phyloP scores from a whole-genome alignment of 2,797 vertebrate species.

The Trachurus trachurus region DNA sequence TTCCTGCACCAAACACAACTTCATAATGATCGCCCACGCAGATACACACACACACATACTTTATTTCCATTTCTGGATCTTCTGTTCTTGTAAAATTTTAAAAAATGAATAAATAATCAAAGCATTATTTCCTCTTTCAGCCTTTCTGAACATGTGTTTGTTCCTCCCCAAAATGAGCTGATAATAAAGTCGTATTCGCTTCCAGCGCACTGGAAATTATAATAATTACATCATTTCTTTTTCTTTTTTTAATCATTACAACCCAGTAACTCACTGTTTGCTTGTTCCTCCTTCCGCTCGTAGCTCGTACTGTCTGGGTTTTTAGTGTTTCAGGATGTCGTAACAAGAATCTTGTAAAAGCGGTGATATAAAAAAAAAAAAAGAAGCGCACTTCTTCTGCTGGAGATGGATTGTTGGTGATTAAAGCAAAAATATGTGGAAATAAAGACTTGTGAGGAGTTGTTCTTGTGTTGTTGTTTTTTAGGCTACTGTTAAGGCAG shows the following conservation, averaged over 20 bases:
- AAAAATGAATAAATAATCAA: conserved; percentile 36
- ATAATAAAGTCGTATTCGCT: conserved; percentile 1
- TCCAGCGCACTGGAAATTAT: not conserved
- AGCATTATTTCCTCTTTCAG: conserved; percentile 31
- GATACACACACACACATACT: conserved; percentile 26
- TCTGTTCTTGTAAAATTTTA: conserved; percentile 51
- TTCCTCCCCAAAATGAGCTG: not conserved
- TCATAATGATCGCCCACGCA: conserved; percentile 63
- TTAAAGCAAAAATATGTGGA: not conserved
- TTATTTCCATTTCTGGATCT: conserved; percentile 41
- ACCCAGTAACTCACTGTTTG: not conserved
- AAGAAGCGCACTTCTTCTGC: not conserved
- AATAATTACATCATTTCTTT: not conserved
- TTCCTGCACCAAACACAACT: conserved; percentile 49
- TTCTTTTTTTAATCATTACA: too few relatives aligned
- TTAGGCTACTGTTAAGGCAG: not conserved
- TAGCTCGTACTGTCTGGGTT: not conserved
- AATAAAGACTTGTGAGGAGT: not conserved
- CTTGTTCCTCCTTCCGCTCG: not conserved
- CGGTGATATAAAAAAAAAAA: not conserved
- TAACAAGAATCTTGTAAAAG: not conserved
- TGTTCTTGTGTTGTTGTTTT: not conserved
- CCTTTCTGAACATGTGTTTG: not conserved
- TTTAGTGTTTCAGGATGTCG: not conserved
- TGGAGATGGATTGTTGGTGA: not conserved